A percentile compares a stretch with the other conserved stretches of the same genome.
These are phyloP conservation scores for Drosophila santomea DNA, from an alignment of 1,140 invertebrate species.

Conservation along the genomic window DNA sequence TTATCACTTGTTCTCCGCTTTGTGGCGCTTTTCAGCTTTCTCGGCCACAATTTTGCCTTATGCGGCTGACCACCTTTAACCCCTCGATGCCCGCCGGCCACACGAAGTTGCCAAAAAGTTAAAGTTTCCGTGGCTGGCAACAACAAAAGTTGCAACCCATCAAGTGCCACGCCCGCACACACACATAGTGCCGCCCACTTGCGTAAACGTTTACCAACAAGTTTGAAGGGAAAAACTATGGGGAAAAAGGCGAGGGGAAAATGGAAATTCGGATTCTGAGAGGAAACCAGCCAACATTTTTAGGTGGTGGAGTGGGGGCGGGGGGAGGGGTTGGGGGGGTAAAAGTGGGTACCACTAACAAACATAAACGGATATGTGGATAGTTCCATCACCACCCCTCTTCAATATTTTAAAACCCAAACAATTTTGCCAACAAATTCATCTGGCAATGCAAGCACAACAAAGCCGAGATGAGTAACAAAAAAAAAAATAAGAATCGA, in stretches of 20 bases:
- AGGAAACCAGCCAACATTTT: constrained; percentile 46
- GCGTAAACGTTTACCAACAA: constrained; percentile 59
- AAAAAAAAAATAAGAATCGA: constrained; percentile 8
- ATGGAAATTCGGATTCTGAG: constrained; percentile 7
- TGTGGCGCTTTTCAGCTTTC: constrained; percentile 53
- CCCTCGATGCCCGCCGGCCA: constrained; percentile 2
- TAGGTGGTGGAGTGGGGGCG: no score
- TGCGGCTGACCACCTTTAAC: constrained; percentile 47
- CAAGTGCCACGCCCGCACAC: constrained; percentile 44
- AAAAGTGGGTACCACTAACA: constrained; percentile 15
- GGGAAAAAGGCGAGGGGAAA: no score
- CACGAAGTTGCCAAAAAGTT: constrained; percentile 70
- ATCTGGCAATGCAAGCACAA: constrained; percentile 43
- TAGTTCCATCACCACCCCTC: background rate
- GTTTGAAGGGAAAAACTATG: background rate
- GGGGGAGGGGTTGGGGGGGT: no score
- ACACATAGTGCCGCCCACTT: constrained; percentile 23
- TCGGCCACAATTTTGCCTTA: constrained; percentile 69
- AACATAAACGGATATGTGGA: constrained; percentile 40
- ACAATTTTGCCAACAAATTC: constrained; percentile 74
- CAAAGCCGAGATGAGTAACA: constrained; percentile 31
- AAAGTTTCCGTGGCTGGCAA: constrained; percentile 71
- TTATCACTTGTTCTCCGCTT: constrained; percentile 60
- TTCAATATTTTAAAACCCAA: constrained; percentile 74
- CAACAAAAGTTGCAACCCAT: constrained; percentile 51